A percentile compares a stretch with the other conserved stretches of the same genome.
Evolutionary conservation across 2,113 vertebrate genomes (phyloP).

Genomic region (Semnornis frantzii): DNA sequence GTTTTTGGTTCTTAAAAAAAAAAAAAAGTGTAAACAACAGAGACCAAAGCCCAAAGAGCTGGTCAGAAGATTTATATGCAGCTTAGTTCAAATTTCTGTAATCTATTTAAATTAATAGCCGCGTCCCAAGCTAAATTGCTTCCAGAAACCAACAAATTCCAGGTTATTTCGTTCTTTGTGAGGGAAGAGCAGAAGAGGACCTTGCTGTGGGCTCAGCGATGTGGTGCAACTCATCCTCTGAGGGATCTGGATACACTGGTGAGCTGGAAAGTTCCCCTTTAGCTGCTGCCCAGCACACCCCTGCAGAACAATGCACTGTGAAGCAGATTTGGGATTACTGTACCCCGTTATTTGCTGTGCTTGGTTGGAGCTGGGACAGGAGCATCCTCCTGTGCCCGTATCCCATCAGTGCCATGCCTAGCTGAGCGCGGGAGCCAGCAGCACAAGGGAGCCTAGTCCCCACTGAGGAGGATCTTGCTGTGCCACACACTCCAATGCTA

Average conservation of each 20-base stretch:
- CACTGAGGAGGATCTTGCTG: rapidly evolving
- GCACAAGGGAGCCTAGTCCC: not conserved
- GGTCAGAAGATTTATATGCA: constrained; percentile 68
- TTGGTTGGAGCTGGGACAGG: rapidly evolving
- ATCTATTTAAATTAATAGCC: constrained; percentile 73
- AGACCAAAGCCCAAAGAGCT: constrained; percentile 48
- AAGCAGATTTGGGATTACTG: not conserved
- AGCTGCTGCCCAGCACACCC: not conserved
- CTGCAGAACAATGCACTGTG: not conserved
- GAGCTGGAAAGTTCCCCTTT: not conserved
- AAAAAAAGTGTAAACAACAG: constrained; percentile 45
- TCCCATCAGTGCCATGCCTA: rapidly evolving
- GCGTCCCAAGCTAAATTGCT: constrained; percentile 61
- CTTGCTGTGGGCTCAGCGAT: not conserved
- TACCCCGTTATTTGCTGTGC: rapidly evolving
- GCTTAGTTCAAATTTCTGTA: constrained; percentile 73
- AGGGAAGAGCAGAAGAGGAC: not conserved
- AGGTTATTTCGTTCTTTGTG: constrained; percentile 35
- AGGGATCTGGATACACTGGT: not conserved
- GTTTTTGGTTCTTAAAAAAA: not conserved
- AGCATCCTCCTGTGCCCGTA: not conserved
- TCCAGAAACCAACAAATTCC: constrained; percentile 61
- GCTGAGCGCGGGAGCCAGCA: not conserved
- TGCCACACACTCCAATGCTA: rapidly evolving
- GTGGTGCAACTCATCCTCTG: not conserved